Evolutionary conservation across 64 coral and sea anemone genomes (phyloP).

Genomic region (Stichodactyla helianthus): DNA sequence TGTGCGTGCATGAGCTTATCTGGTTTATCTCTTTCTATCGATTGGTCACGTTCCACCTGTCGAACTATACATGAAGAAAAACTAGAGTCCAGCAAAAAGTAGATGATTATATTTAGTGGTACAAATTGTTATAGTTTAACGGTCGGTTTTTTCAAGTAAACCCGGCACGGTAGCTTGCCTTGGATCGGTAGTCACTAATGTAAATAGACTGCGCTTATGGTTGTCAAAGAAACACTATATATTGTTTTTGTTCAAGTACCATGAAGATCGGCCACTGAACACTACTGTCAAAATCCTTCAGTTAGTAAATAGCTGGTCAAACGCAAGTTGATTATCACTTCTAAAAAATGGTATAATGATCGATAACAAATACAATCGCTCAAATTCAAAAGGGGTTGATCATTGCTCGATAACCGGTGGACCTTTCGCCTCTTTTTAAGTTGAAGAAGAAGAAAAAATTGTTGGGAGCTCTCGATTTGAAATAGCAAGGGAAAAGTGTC

Average conservation of each 20-base stretch:
- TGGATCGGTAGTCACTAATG: not conserved
- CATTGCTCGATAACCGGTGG: conserved; percentile 22
- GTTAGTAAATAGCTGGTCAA: conserved; percentile 17
- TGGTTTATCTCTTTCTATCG: conserved; percentile 56
- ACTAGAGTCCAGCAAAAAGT: conserved; percentile 32
- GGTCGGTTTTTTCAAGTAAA: not conserved
- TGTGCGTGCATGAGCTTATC: conserved; percentile 47
- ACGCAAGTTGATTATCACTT: conserved; percentile 51
- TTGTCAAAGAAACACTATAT: conserved; percentile 37
- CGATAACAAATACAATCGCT: conserved; percentile 47
- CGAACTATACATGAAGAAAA: conserved; percentile 39
- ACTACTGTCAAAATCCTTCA: conserved; percentile 7
- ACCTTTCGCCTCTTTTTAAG: not conserved
- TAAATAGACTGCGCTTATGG: conserved; percentile 22
- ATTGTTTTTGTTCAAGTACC: conserved; percentile 26
- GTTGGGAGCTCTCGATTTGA: not conserved
- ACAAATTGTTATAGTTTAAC: conserved; percentile 17
- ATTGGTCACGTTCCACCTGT: conserved; percentile 95
- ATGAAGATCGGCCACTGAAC: conserved; percentile 7
- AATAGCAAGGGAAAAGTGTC: not conserved
- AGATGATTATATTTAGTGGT: conserved; percentile 6
- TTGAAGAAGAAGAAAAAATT: not conserved
- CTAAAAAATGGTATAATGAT: conserved; percentile 47
- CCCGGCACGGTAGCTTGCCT: not conserved
- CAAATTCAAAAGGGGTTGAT: conserved; percentile 40